phyloP scores from a whole-genome alignment of 2,797 vertebrate species.

The Adrianichthys oophorus region DNA sequence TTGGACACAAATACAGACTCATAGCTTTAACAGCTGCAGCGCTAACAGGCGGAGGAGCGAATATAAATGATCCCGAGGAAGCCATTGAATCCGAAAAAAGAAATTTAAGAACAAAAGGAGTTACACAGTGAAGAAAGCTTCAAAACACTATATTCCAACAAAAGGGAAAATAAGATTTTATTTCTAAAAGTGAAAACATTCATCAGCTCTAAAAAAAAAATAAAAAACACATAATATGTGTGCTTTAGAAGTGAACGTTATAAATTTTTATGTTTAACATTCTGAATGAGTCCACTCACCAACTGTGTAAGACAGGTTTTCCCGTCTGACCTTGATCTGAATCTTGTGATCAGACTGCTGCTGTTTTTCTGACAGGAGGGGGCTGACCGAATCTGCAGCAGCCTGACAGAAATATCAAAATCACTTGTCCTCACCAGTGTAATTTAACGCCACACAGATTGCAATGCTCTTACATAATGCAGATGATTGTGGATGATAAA shows the following conservation, averaged over 20 bases:
- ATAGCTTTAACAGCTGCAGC: constrained; percentile 20
- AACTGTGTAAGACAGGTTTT: constrained; percentile 4
- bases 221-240: neutral
- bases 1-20: constrained; percentile 1
- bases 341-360: constrained; percentile 66
- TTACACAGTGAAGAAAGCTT: no score
- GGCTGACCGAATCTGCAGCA: constrained; percentile 19
- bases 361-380: constrained; percentile 32
- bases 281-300: constrained; percentile 19
- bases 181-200: neutral
- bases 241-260: constrained; percentile 13
- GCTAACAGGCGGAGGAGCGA: constrained; percentile 23
- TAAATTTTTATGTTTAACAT: constrained; percentile 14
- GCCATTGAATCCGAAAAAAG: neutral
- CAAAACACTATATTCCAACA: neutral
- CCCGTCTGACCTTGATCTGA: constrained; percentile 60
- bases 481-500: constrained; percentile 1
- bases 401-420: constrained; percentile 33
- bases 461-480: constrained; percentile 2
- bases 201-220: constrained; percentile 17
- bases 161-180: constrained; percentile 9
- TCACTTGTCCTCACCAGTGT: neutral
- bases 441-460: neutral
- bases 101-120: no score
- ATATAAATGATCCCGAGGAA: constrained; percentile 9